Base-by-base conservation (phyloP, 2,113 vertebrate genomes). In the Ellobius talpinus region DNA sequence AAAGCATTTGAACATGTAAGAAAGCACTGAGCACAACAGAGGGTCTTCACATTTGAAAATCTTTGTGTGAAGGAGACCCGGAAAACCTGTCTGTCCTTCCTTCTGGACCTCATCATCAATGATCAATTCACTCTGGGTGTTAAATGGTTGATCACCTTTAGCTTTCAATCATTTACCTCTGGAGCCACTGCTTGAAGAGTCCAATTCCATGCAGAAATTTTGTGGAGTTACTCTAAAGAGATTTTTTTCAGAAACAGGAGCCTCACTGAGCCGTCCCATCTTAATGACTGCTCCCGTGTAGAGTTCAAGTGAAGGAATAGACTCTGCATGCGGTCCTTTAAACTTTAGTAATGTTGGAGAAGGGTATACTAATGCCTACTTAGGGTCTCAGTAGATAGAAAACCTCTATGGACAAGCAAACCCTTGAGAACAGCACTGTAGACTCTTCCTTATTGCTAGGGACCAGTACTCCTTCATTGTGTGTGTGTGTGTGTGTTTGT, bases 211-310 rank as follows among this genome's bases (percentile, higher is more conserved):
- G 39, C 73, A 66, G 36, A 63, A 91, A 79, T 91, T 87, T 33
- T 29, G 52, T 39, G 85, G 58, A 36, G 14, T 3, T 72, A 1
- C 55, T 65, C 14, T 9, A 47, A 9, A 58, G 26, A 14, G 33
- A 87, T 36, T 78, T 87, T 78, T 87, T 42, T 36, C 73, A 33
- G 23, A 85, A 68, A 45, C 3, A 21, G 33, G 26, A 9, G 1
- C 11, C 45, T 90, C 2, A 3, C 36, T 78, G n/a, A 14, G 4
- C 3, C 4, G 3, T 65, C n/a, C 10, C n/a, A 12, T 72, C 82
- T 74, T 63, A 65, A 78, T 58, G 93, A 87, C 87, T 90, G 61
- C 3, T 79, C 89, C 52, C 45, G 92, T 97, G 19, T 79, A 96
- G 94, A 61, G 12, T 45, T 55, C 42, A 47, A 87, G 23, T 47